Base-by-base conservation (phyloP, 1,140 invertebrate species). In the Copidosoma floridanum region DNA sequence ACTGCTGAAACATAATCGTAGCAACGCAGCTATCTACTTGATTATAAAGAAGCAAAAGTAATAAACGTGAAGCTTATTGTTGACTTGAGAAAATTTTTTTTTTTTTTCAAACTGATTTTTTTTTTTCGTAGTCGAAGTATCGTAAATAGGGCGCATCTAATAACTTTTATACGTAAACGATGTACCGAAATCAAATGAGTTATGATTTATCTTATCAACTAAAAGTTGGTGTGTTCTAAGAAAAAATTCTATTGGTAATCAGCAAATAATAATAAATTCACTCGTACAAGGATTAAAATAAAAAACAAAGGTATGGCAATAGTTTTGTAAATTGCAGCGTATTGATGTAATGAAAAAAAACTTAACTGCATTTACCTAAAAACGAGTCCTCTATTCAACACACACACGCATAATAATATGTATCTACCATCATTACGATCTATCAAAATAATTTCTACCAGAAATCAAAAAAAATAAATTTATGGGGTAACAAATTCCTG, bases 221-320 rank as follows among this genome's bases (percentile, higher is more conserved):
- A 52, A 40, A 52, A 32, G 3, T n/a, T n/a, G 29, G 12, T 32
- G 6, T 12, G 23, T 16, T 14, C 53, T 55, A 55, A 38, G 5
- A 24, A n/a, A 48, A 50, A 20, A 20, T 50, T 12, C 18, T 47
- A 57, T 14, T n/a, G 47, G 35, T 24, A 14, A 46, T 46, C 0
- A 40, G 48, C 40, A 59, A 59, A 59, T 52, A 10, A 59, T 52
- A 59, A 59, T 46, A 53, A 51, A 40, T 12, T n/a, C 24, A 18
- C n/a, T 16, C 37, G n/a, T 26, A 4, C 18, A 0, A 48, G 3
- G 21, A 3, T 38, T 20, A 41, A 48, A 51, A 40, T n/a, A 21
- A 43, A 29, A 50, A 16, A 14, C 7, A 18, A 57, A 40, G n/a
- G n/a, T n/a, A n/a, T n/a, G n/a, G n/a, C n/a, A n/a, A n/a, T n/a